These are phyloP conservation scores for Mythimna loreyi DNA, from an alignment of 2,888 invertebrate genomes.

Conservation along the genomic window DNA sequence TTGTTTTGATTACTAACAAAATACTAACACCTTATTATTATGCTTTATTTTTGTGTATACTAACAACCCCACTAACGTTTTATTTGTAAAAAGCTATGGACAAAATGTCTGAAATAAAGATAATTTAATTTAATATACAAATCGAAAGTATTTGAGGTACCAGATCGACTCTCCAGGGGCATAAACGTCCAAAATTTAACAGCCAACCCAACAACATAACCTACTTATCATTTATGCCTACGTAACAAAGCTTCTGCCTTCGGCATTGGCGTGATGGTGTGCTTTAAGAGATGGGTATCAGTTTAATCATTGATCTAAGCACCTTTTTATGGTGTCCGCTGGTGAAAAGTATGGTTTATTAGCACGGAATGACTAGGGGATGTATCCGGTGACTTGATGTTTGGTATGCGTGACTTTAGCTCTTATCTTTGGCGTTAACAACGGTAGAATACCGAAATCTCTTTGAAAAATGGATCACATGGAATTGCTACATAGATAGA, in stretches of 20 bases:
- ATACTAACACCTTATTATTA: too few relatives aligned
- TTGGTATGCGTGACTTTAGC: constrained; percentile 23
- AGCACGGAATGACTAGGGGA: constrained; percentile 36
- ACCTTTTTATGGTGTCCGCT: constrained; percentile 43
- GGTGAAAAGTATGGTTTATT: constrained; percentile 50
- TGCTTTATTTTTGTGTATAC: too few relatives aligned
- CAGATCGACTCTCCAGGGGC: too few relatives aligned
- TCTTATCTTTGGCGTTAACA: constrained; percentile 16
- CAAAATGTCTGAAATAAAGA: too few relatives aligned
- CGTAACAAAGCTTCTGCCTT: background rate
- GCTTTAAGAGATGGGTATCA: constrained; percentile 40
- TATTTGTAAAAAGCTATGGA: too few relatives aligned
- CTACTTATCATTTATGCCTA: background rate
- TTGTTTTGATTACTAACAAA: too few relatives aligned
- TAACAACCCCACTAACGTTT: too few relatives aligned
- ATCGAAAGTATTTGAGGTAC: too few relatives aligned
- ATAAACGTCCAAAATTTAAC: too few relatives aligned
- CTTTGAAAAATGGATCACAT: background rate
- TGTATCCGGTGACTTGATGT: constrained; percentile 11
- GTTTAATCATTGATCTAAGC: constrained; percentile 49
- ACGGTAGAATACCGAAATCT: too few relatives aligned
- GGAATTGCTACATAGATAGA: background rate
- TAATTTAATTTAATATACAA: too few relatives aligned
- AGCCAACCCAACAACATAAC: background rate
- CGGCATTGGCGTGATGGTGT: constrained; percentile 41